A percentile compares a stretch with the other conserved stretches of the same genome.
These are phyloP conservation scores for Notarius lentiginosus DNA, from an alignment of 2,113 vertebrate species.

Conservation along the genomic window DNA sequence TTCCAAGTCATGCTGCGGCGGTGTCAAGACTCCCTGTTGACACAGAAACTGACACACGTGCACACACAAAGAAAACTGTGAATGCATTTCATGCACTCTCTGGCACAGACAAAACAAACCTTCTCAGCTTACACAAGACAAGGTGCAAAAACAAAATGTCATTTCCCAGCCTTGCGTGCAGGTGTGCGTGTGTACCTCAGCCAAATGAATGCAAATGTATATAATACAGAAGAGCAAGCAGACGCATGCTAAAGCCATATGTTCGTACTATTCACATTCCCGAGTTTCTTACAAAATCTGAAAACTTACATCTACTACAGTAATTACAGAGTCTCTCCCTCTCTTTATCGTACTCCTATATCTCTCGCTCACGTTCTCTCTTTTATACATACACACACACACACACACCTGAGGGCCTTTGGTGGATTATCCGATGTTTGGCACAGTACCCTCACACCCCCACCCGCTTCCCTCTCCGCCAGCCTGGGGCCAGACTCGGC, in stretches of 20 bases:
- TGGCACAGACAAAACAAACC: slow-evolving; percentile 15
- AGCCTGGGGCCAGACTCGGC: slow-evolving; percentile 75
- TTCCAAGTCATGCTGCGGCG: slow-evolving; percentile 62
- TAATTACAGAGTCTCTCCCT: not conserved
- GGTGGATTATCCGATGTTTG: slow-evolving; percentile 70
- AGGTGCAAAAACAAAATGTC: not conserved
- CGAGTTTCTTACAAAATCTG: slow-evolving; percentile 20
- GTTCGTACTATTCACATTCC: not conserved
- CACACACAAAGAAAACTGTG: slow-evolving; percentile 59
- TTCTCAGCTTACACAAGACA: not conserved
- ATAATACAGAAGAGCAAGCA: slow-evolving; percentile 42
- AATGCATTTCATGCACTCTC: slow-evolving; percentile 42
- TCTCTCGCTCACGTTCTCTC: not conserved
- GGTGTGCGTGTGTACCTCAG: not conserved
- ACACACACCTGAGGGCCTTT: slow-evolving; percentile 65
- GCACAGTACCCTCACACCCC: slow-evolving; percentile 55
- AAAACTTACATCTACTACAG: slow-evolving; percentile 5
- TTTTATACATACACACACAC: slow-evolving; percentile 40
- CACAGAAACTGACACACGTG: slow-evolving; percentile 22
- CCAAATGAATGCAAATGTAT: slow-evolving; percentile 29
- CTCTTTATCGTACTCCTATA: not conserved
- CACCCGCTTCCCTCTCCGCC: slow-evolving; percentile 66
- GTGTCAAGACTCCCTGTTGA: slow-evolving; percentile 57
- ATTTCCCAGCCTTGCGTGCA: not conserved
- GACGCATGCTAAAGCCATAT: slow-evolving; percentile 11